Conservation (phyloP, 2,888 invertebrate species). For the Malacosoma neustria region DNA sequence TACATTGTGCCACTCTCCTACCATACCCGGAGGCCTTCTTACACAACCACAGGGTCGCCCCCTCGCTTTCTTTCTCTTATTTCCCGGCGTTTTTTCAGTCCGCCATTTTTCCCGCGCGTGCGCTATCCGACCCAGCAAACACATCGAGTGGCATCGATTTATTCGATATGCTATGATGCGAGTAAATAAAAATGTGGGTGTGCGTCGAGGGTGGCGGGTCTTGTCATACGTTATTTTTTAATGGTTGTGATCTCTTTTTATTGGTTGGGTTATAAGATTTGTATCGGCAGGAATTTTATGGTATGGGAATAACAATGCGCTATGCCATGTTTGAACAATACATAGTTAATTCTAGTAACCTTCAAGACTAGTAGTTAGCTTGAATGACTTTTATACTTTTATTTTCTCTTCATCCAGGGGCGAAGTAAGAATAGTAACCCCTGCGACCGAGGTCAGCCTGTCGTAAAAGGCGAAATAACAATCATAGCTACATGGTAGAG, state of each 20-base stretch:
- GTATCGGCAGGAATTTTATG: too few species aligned
- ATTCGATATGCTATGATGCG: conserved; percentile 34
- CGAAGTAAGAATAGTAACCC: too few species aligned
- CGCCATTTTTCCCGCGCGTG: conserved; percentile 68
- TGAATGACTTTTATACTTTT: too few species aligned
- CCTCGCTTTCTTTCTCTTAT: conserved; percentile 66
- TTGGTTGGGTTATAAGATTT: background rate
- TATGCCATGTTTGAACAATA: too few species aligned
- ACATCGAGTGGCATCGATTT: conserved; percentile 50
- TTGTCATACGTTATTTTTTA: conserved; percentile 13
- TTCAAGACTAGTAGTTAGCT: too few species aligned
- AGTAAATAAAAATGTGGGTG: conserved; percentile 48
- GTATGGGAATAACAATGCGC: too few species aligned
- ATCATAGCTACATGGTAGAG: too few species aligned
- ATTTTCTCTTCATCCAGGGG: too few species aligned
- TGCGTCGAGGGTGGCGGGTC: conserved; percentile 22
- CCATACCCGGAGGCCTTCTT: conserved; percentile 38
- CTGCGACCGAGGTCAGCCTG: too few species aligned
- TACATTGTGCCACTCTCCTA: conserved; percentile 16
- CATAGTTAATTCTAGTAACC: too few species aligned
- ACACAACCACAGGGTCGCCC: conserved; percentile 33
- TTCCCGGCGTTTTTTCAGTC: conserved; percentile 59
- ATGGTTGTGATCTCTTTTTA: conserved; percentile 9
- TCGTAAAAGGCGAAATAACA: too few species aligned
- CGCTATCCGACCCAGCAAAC: conserved; percentile 30